A percentile compares a stretch with the other conserved stretches of the same genome.
These are phyloP conservation scores for Oscheius sp. DNA, from an alignment of 2,888 invertebrate species.

Conservation along the genomic window DNA sequence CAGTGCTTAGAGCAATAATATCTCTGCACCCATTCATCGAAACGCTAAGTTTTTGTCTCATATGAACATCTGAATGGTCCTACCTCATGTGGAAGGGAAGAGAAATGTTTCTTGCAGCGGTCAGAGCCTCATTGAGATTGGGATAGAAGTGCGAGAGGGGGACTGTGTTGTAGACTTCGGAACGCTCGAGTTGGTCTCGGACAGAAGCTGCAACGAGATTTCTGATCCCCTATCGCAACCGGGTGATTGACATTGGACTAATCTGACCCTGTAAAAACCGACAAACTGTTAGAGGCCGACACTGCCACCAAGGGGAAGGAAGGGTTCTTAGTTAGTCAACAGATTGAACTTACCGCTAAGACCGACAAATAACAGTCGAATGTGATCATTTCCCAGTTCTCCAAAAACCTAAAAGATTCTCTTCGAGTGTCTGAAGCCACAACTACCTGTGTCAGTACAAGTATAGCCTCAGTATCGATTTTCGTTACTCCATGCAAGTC, in stretches of 20 bases:
- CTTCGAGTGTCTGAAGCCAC: background rate
- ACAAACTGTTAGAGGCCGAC: background rate
- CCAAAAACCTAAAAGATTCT: conserved; percentile 48
- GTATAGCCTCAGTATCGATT: conserved; percentile 50
- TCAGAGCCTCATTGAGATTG: conserved; percentile 53
- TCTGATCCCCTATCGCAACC: background rate
- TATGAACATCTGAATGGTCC: background rate
- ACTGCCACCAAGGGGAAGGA: background rate
- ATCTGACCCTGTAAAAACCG: too few relatives aligned
- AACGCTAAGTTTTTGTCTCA: conserved; percentile 47
- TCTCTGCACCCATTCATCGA: conserved; percentile 65
- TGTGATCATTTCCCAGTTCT: conserved; percentile 58
- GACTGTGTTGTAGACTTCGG: conserved; percentile 48
- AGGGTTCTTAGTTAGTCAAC: background rate
- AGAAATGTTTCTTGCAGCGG: conserved; percentile 48
- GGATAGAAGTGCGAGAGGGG: conserved; percentile 55
- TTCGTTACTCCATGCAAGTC: conserved; percentile 46
- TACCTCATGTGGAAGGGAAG: conserved; percentile 63
- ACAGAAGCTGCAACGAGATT: conserved; percentile 38
- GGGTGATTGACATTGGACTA: too few relatives aligned
- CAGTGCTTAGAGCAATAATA: conserved; percentile 60
- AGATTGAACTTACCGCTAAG: conserved; percentile 36
- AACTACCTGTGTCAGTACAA: conserved; percentile 48
- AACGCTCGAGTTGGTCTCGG: conserved; percentile 50
- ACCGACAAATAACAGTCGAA: conserved; percentile 52